Evolutionary conservation across 2,797 vertebrate species (phyloP), one percentile per base, ranked within the genome.

Genomic region (Fringilla coelebs): DNA sequence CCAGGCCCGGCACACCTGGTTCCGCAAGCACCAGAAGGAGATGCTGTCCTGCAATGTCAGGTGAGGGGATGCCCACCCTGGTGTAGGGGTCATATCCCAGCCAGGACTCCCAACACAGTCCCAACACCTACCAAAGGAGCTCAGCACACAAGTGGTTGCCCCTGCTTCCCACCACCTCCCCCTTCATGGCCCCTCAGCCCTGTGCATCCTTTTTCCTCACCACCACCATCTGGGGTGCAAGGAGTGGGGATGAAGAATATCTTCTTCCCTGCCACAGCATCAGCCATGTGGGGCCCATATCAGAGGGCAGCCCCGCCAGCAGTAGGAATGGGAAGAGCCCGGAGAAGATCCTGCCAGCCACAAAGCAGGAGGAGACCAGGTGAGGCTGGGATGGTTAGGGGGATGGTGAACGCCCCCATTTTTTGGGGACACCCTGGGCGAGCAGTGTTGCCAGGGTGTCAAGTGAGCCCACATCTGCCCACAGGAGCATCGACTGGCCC

Each of bases 221-320:
- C 5, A 5, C 41, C 15, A 3, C 34, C 19, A 9, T 18, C 1
- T 24, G 26, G 7, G 48, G 49, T 4, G 36, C 14, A 9, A 34
- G 40, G 49, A 83, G 20, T 0, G 1, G 52, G 32, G 13, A 31
- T 4, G 5, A 85, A 71, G 34, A 3, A 9, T 6, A 0, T 31
- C n/a, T 3, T 95, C 43, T 54, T 77, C 45, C 41, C 4, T 28
- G 19, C 24, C 40, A 12, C 97, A 99, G 99, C 89, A 98, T 99
- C 97, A 99, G 99, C 97, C 99, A 99, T 0, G 99, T 99, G 31
- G 99, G 99, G 5, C 99, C 99, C 88, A 98, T 99, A 88, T 99
- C 99, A 5, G 99, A 99, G 95, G 99, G 98, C 98, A 99, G 99
- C 92, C 99, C 99, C 0, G 97, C 98, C 95, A 99, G 99, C 97